Evolutionary conservation across 2,888 invertebrate genomes (phyloP).

Genomic region (Itoplectis maculator): DNA sequence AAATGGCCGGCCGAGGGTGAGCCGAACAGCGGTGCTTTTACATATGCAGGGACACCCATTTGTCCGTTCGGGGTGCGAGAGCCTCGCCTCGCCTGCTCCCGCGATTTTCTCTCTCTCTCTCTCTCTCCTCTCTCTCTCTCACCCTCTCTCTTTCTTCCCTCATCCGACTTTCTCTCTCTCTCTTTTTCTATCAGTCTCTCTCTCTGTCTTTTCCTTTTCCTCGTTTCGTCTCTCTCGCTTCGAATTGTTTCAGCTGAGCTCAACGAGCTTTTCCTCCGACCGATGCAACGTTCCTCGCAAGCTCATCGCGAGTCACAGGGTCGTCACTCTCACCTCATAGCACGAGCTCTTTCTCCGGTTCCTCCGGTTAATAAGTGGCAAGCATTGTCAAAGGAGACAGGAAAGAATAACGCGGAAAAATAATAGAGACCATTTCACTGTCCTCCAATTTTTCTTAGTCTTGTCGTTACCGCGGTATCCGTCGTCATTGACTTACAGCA

Average conservation of each 20-base stretch:
- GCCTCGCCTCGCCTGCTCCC: slow-evolving; percentile 65
- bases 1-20: slow-evolving; percentile 84
- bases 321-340: too few relatives aligned
- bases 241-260: slow-evolving; percentile 36
- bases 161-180: slow-evolving; percentile 30
- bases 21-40: slow-evolving; percentile 84
- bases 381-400: too few relatives aligned
- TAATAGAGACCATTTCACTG: too few relatives aligned
- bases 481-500: not conserved
- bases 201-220: slow-evolving; percentile 46
- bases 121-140: slow-evolving; percentile 61
- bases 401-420: too few relatives aligned
- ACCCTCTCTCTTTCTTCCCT: slow-evolving; percentile 33
- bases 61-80: slow-evolving; percentile 81
- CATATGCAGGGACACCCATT: slow-evolving; percentile 85
- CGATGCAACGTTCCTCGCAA: slow-evolving; percentile 52
- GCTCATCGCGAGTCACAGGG: slow-evolving; percentile 21
- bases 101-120: slow-evolving; percentile 57
- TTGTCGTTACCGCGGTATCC: too few relatives aligned
- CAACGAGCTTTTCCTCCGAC: slow-evolving; percentile 59
- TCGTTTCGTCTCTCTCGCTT: slow-evolving; percentile 36
- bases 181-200: slow-evolving; percentile 35
- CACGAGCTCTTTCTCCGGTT: too few relatives aligned
- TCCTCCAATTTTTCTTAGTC: too few relatives aligned
- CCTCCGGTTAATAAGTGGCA: too few relatives aligned